Evolutionary conservation across 1,140 invertebrate species (phyloP), one percentile per base, ranked within the genome.

Genomic region (Drosophila seguyi): DNA sequence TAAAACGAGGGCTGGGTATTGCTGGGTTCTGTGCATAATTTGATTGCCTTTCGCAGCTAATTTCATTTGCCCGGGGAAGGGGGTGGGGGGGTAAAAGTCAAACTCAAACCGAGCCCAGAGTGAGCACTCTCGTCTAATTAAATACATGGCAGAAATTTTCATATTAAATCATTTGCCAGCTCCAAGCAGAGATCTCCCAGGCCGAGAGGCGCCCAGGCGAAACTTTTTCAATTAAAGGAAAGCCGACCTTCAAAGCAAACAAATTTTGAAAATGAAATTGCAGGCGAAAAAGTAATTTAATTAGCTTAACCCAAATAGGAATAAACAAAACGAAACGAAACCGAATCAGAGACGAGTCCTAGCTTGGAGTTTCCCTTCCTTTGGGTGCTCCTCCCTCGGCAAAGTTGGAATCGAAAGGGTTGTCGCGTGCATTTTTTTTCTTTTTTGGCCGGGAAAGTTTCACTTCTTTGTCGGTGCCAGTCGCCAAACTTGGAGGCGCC

Each of bases 181-280:
- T 34, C 29, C 20, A n/a, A 53, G 5, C 34, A 11, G 34, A 38
- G 52, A 55, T 22, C 31, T 42, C 34, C 20, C 48, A 50, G 48
- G 11, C 10, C 25, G 47, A 29, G 50, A 36, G 34, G 34, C 52
- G 52, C 20, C 20, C 34, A 41, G 14, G 38, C 36, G 50, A 72
- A 88, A 88, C 67, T 90, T 88, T 90, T 88, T 81, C 85, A 88
- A 90, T 88, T 90, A 88, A 90, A 78, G 59, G 50, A 36, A 76
- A 75, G 71, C 22, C 85, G 84, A 90, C 84, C 84, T 88, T 88
- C 84, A 88, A 88, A 78, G 65, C 67, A 61, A 81, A 65, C 71
- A 67, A 77, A 62, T 86, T 86, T 78, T 47, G 16, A 67, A 84
- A 85, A 84, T 88, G 84, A 68, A 84, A 87, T 90, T 90, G 84